Evolutionary conservation across 2,113 vertebrate species (phyloP).

Genomic region (Eonycteris spelaea): DNA sequence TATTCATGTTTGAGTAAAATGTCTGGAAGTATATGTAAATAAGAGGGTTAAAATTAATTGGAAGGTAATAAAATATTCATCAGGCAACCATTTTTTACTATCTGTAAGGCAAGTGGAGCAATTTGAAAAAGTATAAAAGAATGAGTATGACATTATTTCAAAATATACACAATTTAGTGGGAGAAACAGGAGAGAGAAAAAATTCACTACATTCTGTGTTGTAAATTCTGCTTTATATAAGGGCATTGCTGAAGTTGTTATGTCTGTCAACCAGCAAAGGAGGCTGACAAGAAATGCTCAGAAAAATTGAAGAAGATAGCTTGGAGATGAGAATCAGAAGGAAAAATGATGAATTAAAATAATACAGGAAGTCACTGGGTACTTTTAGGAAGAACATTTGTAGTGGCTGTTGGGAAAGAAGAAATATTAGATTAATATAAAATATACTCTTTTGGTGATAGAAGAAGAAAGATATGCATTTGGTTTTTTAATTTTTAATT

Average conservation of each 20-base stretch:
- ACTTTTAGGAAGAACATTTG: background rate
- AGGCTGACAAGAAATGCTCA: background rate
- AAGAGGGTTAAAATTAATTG: background rate
- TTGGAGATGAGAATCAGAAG: background rate
- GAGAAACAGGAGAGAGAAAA: background rate
- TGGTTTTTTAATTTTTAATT: background rate
- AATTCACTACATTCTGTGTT: background rate
- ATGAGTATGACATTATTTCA: background rate
- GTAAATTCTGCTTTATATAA: background rate
- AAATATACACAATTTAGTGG: background rate
- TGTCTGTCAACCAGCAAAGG: background rate
- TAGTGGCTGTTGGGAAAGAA: background rate
- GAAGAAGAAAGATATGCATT: background rate
- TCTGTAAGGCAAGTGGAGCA: background rate
- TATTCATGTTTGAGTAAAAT: background rate
- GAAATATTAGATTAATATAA: background rate
- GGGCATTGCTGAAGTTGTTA: background rate
- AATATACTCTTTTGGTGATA: background rate
- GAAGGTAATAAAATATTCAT: background rate
- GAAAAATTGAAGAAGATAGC: background rate
- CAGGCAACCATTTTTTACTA: background rate
- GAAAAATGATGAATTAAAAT: background rate
- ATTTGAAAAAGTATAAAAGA: background rate
- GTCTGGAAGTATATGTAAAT: background rate
- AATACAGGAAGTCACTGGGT: background rate